Evolutionary conservation across 1,140 invertebrate genomes (phyloP).

Genomic region (Drosophila pallidifrons): DNA sequence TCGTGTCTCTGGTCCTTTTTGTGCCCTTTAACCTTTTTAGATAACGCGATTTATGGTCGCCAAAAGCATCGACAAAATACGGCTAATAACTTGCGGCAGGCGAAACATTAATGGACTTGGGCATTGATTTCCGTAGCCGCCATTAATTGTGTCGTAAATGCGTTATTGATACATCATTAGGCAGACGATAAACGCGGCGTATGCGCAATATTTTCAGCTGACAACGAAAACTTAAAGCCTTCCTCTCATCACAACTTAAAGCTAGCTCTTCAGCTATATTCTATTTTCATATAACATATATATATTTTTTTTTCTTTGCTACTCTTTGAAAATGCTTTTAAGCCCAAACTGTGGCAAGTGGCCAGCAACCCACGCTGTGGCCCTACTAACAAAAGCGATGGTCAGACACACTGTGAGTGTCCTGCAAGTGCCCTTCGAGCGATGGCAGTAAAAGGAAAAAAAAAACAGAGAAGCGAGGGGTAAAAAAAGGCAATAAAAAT

Average conservation of each 20-base stretch:
- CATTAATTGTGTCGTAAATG: conserved; percentile 78
- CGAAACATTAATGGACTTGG: conserved; percentile 35
- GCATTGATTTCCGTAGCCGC: conserved; percentile 62
- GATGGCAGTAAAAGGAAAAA: conserved; percentile 6
- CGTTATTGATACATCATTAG: conserved; percentile 81
- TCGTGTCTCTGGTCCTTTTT: not conserved
- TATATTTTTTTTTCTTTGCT: not conserved
- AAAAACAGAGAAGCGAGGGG: too few species aligned
- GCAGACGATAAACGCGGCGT: conserved; percentile 64
- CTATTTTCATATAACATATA: not conserved
- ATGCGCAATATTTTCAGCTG: conserved; percentile 54
- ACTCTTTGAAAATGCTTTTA: conserved; percentile 7
- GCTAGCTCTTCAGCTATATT: not conserved
- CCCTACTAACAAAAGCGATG: conserved; percentile 39
- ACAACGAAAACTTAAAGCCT: conserved; percentile 40
- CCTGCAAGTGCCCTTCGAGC: not conserved
- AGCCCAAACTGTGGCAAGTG: conserved; percentile 31
- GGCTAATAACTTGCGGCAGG: conserved; percentile 38
- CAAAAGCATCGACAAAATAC: conserved; percentile 10
- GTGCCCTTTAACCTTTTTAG: conserved; percentile 21
- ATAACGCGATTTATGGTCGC: conserved; percentile 44
- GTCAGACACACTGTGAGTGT: not conserved
- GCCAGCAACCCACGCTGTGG: conserved; percentile 29
- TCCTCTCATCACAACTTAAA: conserved; percentile 2
- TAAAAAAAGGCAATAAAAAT: conserved; percentile 38